These are phyloP conservation scores for Manacus vitellinus DNA, from an alignment of 2,113 vertebrate genomes.

Conservation along the genomic window DNA sequence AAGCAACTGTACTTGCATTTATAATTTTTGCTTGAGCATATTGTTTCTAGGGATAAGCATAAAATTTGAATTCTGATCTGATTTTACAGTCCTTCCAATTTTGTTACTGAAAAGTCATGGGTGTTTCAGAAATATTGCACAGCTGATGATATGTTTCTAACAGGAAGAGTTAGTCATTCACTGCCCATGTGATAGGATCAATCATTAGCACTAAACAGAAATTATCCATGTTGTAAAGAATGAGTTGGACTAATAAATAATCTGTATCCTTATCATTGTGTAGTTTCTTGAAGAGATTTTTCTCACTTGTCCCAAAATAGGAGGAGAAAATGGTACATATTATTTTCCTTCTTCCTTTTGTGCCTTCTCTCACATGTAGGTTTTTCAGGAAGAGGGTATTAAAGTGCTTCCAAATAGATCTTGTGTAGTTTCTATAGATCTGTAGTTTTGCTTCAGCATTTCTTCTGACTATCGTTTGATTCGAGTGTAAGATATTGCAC, in stretches of 20 bases:
- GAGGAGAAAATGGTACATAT: not conserved
- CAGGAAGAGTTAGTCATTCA: not conserved
- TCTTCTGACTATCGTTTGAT: not conserved
- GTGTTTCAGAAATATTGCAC: not conserved
- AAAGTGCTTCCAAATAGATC: not conserved
- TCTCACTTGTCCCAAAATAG: not conserved
- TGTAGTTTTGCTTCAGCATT: not conserved
- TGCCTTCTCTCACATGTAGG: fast-evolving
- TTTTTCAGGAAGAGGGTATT: not conserved
- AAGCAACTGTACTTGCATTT: not conserved
- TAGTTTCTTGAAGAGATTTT: not conserved
- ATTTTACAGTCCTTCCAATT: not conserved
- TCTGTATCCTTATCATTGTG: not conserved
- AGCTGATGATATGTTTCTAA: not conserved
- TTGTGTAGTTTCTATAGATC: not conserved
- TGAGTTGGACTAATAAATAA: not conserved
- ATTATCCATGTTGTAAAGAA: not conserved
- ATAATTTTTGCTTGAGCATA: not conserved
- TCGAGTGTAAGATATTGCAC: not conserved
- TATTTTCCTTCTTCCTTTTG: not conserved
- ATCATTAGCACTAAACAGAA: not conserved
- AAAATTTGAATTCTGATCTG: not conserved
- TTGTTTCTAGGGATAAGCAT: not conserved
- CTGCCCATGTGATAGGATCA: not conserved
- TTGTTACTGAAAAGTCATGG: not conserved